phyloP scores from a whole-genome alignment of 2,113 vertebrate genomes.

The Thalassarche chlororhynchos region DNA sequence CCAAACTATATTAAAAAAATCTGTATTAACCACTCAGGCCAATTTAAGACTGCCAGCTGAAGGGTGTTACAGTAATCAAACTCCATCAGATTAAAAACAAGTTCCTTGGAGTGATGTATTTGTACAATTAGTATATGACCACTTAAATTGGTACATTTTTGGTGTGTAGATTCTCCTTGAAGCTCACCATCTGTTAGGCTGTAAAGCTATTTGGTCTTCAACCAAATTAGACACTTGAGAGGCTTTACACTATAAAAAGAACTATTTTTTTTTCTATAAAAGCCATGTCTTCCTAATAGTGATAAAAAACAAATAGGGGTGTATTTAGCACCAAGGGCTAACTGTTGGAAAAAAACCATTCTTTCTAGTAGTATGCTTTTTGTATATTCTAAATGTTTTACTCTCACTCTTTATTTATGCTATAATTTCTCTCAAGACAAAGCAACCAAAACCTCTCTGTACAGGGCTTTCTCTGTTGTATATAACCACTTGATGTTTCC shows the following conservation, averaged over 20 bases:
- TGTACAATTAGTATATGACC: neutral
- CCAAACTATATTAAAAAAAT: neutral
- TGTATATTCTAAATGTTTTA: neutral
- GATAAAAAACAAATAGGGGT: neutral
- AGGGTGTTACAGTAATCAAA: neutral
- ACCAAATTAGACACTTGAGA: neutral
- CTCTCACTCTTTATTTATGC: neutral
- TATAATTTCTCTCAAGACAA: neutral
- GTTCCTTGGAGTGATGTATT: neutral
- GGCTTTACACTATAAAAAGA: neutral
- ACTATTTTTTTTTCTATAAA: neutral
- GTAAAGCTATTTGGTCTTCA: conserved; percentile 5
- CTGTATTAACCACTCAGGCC: neutral
- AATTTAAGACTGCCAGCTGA: neutral
- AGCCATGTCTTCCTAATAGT: neutral
- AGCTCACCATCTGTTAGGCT: neutral
- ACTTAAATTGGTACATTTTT: neutral
- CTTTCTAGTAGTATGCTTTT: neutral
- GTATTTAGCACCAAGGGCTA: neutral
- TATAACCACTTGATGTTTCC: neutral
- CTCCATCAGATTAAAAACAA: neutral
- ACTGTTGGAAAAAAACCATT: neutral
- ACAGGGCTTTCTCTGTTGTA: neutral
- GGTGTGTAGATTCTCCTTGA: neutral
- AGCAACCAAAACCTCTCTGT: neutral